Base-by-base conservation (phyloP, 2,113 vertebrate genomes). In the Lipophrys pholis region DNA sequence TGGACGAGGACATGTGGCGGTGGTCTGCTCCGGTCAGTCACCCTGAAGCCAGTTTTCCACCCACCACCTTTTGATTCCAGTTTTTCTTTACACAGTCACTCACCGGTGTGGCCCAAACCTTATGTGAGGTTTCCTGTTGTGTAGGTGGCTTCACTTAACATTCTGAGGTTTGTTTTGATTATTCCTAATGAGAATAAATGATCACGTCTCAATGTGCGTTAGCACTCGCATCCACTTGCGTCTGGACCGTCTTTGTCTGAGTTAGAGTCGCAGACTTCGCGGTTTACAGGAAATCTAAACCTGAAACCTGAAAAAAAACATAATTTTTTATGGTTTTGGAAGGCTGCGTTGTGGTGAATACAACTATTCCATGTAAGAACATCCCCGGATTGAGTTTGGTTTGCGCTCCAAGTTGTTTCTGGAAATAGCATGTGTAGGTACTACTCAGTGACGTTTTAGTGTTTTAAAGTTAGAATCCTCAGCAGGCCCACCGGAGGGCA, bases 21-120 rank as follows among this genome's bases (percentile, higher is more conserved):
- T 65, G 51, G 52, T 73, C 17, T 62, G 11, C 38, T 65, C 40
- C 16, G 10, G 57, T 69, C 43, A 49, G 69, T 82, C 36, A 57
- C 42, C 49, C 36, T 49, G 68, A 60, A 68, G 64, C 58, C 53
- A 5, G n/a, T n/a, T 60, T 52, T 56, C 57, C 38, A 56, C 65
- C 49, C 35, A 54, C 72, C 40, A 8, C 40, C 42, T 70, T 64
- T 60, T 40, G 12, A 57, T 46, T 15, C 51, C 45, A 2, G 5
- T 46, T 76, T 49, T 56, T 30, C 38, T 48, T 63, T 39, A 0
- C 9, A 48, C 21, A 30, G 4, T 30, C 21, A 30, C 21, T 30
- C 21, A 30, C 21, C 21, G 2, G 21, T 30, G 2, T 30, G 21
- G 21, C 4, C 21, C 21, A 30, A 4, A 30, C 21, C 21, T 30